Base-by-base conservation (phyloP, 2,113 vertebrate genomes). In the Microcebus jonahi region DNA sequence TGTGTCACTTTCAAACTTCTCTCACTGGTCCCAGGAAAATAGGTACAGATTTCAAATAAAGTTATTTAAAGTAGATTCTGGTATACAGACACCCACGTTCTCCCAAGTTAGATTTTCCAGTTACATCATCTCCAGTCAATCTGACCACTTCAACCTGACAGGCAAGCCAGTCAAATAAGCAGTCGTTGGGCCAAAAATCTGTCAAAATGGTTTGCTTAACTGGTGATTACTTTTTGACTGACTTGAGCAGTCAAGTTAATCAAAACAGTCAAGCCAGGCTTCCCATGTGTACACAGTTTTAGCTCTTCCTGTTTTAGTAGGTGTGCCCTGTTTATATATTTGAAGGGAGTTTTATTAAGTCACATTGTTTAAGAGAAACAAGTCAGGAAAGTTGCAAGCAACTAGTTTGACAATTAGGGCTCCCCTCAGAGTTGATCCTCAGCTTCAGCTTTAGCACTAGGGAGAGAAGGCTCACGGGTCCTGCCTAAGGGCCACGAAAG, bases 101-200 rank as follows among this genome's bases (percentile, higher is more conserved):
- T 87, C 94, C 82, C 39, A 83, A 97, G 89, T 93, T 96, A 96
- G 90, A 87, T 93, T 97, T 97, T 61, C 86, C 93, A 90, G 50
- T 90, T 94, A 96, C 45, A 36, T 63, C 96, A 83, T 96, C 95
- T 97, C 90, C 95, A 97, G 91, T 97, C 97, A 97, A 96, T 96
- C 94, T 97, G 97, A 97, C 97, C 98, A 96, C 80, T 97, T 97
- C 94, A 83, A 89, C 27, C 67, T 97, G 94, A 97, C 96, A 97
- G 93, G 87, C 75, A 96, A 97, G 93, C n/a, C 93, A 96, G 81
- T 97, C 89, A 97, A 94, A 96, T 83, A 96, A 93, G 93, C 93
- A 95, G 83, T 95, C 76, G 79, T 59, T 34, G 87, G 91, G 93
- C 89, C 95, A 95, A 95, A 91, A 97, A 93, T 77, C 97, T 98